A percentile compares a stretch with the other conserved stretches of the same genome.
phyloP scores from a whole-genome alignment of 2,888 invertebrate genomes.

The Macrosoma leucophasiata region DNA sequence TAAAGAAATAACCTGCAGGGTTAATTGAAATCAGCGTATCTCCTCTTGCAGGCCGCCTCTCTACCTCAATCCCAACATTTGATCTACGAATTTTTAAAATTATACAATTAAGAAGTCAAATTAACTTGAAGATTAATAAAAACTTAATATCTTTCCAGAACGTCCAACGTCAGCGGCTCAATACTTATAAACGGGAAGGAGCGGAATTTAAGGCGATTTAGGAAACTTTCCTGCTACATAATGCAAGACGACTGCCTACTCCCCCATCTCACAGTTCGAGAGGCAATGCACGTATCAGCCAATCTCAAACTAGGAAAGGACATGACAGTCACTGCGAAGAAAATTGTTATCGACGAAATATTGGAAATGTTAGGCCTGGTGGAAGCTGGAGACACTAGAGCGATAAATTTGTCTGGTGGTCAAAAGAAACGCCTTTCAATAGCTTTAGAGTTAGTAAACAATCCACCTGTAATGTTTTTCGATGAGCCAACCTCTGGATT shows the following conservation, averaged over 20 bases:
- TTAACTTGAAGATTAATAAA: background rate
- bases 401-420: slow-evolving; percentile 90
- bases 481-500: slow-evolving; percentile 96
- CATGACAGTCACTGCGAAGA: slow-evolving; percentile 82
- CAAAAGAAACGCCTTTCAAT: slow-evolving; percentile 94
- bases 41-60: too few relatives aligned
- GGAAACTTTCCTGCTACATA: slow-evolving; percentile 96
- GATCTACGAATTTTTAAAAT: too few relatives aligned
- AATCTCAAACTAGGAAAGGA: slow-evolving; percentile 93
- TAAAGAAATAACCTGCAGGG: too few relatives aligned
- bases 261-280: slow-evolving; percentile 92
- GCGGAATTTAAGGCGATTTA: slow-evolving; percentile 89
- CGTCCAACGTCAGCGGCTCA: slow-evolving; percentile 88
- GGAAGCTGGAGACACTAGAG: slow-evolving; percentile 86
- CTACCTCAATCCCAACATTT: too few relatives aligned
- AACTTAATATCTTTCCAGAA: too few relatives aligned
- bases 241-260: slow-evolving; percentile 96
- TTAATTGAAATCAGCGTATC: too few relatives aligned
- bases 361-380: slow-evolving; percentile 88
- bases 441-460: slow-evolving; percentile 94
- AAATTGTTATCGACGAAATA: slow-evolving; percentile 89
- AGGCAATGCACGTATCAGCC: slow-evolving; percentile 95
- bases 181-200: slow-evolving; percentile 92
- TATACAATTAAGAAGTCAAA: too few relatives aligned
- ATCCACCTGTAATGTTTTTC: slow-evolving; percentile 98